These are phyloP conservation scores for Lithophane socia DNA, from an alignment of 2,888 invertebrate species.

Conservation along the genomic window DNA sequence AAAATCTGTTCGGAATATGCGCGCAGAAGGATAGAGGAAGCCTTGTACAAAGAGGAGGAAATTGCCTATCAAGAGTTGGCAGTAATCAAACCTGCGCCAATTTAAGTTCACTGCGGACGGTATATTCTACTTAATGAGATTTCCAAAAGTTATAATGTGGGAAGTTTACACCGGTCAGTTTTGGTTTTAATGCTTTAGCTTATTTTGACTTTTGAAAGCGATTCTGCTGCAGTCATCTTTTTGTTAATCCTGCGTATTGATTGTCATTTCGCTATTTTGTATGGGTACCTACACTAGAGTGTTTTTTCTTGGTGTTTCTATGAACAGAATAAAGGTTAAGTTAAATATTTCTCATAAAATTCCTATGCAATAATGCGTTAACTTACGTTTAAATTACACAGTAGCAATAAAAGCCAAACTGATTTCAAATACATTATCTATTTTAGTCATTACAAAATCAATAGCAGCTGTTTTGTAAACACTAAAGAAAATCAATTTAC, in stretches of 20 bases:
- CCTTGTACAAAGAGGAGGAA: conserved; percentile 87
- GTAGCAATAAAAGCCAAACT: background rate
- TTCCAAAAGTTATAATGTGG: conserved; percentile 70
- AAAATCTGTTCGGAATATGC: conserved; percentile 82
- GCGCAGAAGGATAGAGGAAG: conserved; percentile 79
- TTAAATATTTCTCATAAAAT: background rate
- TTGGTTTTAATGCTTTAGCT: conserved; percentile 2
- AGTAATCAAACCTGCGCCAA: conserved; percentile 83
- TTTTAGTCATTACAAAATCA: background rate
- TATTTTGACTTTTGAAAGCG: background rate
- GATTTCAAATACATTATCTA: background rate
- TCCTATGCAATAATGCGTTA: background rate
- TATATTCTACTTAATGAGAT: conserved; percentile 83
- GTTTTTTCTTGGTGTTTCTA: background rate
- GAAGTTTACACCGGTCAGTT: conserved; percentile 39
- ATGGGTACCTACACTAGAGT: background rate
- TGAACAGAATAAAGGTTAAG: background rate
- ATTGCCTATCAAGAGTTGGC: conserved; percentile 87
- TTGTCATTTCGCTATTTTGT: background rate
- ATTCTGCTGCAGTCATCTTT: background rate
- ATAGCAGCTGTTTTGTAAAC: background rate
- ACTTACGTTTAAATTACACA: background rate
- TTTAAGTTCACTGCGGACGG: conserved; percentile 84
- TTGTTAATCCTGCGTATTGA: no score
- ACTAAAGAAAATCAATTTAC: background rate